Percentiles rank a stretch among this genome's conserved stretches.
These are phyloP conservation scores for Malurus melanocephalus DNA, from an alignment of 2,113 vertebrate genomes.

Conservation along the genomic window DNA sequence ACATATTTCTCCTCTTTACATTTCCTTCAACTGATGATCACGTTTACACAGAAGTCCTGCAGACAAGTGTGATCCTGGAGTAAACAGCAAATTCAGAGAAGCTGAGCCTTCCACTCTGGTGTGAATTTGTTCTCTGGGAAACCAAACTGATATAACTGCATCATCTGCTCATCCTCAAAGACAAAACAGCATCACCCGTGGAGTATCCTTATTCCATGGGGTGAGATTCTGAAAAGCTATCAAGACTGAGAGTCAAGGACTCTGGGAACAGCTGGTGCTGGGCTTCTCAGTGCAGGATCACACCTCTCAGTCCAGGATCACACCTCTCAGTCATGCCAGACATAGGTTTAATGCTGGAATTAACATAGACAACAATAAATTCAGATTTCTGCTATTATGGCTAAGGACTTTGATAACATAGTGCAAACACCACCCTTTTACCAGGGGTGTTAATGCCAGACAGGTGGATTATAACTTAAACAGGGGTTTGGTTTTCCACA, in stretches of 20 bases:
- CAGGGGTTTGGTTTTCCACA: no score
- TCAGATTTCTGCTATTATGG: background rate
- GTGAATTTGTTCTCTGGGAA: background rate
- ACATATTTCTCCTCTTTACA: background rate
- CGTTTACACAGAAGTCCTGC: background rate
- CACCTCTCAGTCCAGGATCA: background rate
- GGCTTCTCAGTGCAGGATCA: background rate
- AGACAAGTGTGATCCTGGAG: background rate
- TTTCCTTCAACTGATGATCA: background rate
- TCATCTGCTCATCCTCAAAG: background rate
- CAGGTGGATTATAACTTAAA: background rate
- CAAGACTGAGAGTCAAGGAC: fast-evolving
- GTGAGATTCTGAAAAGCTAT: background rate
- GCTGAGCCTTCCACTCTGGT: background rate
- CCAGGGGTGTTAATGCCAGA: background rate
- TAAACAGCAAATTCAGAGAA: background rate
- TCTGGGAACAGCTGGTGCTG: background rate
- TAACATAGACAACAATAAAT: background rate
- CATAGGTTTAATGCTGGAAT: background rate
- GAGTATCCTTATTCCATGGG: background rate
- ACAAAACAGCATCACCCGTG: fast-evolving
- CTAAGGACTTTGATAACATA: background rate
- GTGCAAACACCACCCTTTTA: background rate
- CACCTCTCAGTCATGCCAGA: background rate
- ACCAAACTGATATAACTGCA: background rate